Base-by-base conservation (phyloP, 2,113 vertebrate species). In the Benitochromis conjunctus region DNA sequence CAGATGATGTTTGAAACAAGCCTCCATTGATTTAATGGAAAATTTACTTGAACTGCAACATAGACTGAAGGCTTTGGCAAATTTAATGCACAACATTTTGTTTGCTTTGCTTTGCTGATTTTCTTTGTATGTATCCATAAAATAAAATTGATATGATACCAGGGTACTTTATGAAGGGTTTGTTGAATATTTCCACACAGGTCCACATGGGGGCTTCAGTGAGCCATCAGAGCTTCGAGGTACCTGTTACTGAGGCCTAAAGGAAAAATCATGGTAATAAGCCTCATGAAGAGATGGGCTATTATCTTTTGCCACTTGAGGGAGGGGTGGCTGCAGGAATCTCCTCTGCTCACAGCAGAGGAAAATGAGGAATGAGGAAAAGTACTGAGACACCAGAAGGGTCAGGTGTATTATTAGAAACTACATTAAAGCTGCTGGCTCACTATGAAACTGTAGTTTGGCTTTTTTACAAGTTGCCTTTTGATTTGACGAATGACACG, bases 181-280 rank as follows among this genome's bases (percentile, higher is more conserved):
- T 26, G 24, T 7, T 21, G n/a, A 26, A 36, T 5, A 9, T 26
- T 5, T 71, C 80, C 82, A 10, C 46, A 0, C 13, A 6, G 2
- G 51, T n/a, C 90, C 92, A 85, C 91, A 64, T 34, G 91, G 89
- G 84, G 91, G 92, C 82, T 55, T 31, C 77, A 80, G 85, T 48
- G 89, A 87, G 86, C 92, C 79, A 31, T 69, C 16, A 4, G 7
- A 71, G 56, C 38, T 11, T 31, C 2, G 2, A 24, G 8, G 24
- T 66, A 8, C 21, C 48, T 14, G 41, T 41, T 46, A 14, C 31
- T 71, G n/a, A 6, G 48, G 21, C 71, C n/a, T 9, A 0, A n/a
- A 79, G 21, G 11, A n/a, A 31, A 46, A 76, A 36, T 12, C 43
- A 29, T 26, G 43, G 18, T 64, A 8, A 84, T 79, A 18, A 71